phyloP scores from a whole-genome alignment of 2,888 invertebrate species.

The Oxycera nigricornis region DNA sequence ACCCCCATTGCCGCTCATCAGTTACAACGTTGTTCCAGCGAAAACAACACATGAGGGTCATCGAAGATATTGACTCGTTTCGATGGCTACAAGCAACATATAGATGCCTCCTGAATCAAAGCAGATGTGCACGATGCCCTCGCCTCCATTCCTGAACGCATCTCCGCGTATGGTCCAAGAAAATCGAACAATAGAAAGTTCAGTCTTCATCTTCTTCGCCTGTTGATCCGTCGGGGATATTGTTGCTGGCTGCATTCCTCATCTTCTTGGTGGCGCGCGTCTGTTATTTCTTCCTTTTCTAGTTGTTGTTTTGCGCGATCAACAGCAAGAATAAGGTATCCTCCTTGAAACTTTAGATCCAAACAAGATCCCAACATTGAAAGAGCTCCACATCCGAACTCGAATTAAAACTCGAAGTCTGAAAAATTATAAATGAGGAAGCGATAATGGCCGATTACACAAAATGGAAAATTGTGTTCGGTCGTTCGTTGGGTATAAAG shows the following conservation, averaged over 20 bases:
- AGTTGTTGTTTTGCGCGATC: constrained; percentile 4
- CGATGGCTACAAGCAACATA: constrained; percentile 3
- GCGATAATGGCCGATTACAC: constrained; percentile 49
- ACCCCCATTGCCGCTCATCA: constrained; percentile 28
- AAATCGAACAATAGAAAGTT: constrained; percentile 24
- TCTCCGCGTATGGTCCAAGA: neutral
- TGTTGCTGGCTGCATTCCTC: neutral
- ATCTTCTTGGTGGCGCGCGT: constrained; percentile 17
- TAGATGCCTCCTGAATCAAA: neutral
- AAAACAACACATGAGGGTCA: constrained; percentile 20
- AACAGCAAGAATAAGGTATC: neutral
- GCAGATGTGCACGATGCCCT: constrained; percentile 1
- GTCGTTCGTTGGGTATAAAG: neutral
- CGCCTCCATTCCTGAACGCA: neutral
- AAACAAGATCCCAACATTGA: constrained; percentile 24
- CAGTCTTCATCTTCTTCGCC: constrained; percentile 1
- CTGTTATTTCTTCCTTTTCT: neutral
- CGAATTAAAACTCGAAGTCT: neutral
- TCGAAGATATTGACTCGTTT: constrained; percentile 19
- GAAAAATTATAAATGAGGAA: constrained; percentile 44
- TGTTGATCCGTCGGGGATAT: neutral
- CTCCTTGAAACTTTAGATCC: constrained; percentile 17
- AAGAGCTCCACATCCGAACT: neutral
- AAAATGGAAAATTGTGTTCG: constrained; percentile 49
- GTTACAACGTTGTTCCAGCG: neutral